Evolutionary conservation across 2,113 vertebrate species (phyloP).

Genomic region (Anoplopoma fimbria): DNA sequence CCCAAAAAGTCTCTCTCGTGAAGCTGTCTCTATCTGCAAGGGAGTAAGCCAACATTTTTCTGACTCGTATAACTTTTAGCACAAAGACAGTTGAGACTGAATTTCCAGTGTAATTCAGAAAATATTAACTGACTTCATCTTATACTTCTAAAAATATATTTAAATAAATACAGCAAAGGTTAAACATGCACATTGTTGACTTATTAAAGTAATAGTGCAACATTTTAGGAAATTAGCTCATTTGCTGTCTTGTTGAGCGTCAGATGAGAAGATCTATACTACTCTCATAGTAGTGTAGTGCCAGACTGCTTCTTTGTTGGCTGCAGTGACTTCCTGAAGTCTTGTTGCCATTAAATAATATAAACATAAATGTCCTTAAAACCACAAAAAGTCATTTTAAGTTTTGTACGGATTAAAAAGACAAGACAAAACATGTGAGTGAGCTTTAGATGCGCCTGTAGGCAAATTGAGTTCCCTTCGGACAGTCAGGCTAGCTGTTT

Average conservation of each 20-base stretch:
- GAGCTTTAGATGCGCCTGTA: background rate
- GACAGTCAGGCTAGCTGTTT: background rate
- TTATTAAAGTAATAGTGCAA: background rate
- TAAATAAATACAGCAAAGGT: background rate
- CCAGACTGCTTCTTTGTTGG: background rate
- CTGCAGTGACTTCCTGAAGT: background rate
- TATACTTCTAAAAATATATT: constrained; percentile 4
- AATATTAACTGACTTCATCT: background rate
- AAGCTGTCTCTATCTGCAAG: constrained; percentile 93
- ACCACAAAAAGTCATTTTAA: background rate
- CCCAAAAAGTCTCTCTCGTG: constrained; percentile 90
- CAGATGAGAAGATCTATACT: background rate
- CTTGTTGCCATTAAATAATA: background rate
- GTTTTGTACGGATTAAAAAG: background rate
- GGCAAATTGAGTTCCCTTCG: background rate
- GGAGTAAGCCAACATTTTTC: constrained; percentile 83
- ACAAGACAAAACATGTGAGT: background rate
- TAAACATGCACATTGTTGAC: background rate
- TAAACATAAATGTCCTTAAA: background rate
- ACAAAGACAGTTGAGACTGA: background rate
- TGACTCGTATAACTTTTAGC: constrained; percentile 6
- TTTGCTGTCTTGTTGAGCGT: background rate
- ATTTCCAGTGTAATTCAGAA: background rate
- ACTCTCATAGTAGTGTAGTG: too few species aligned
- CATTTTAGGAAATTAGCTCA: background rate